phyloP scores from a whole-genome alignment of 2,888 invertebrate species.

The Melanostoma mellinum region DNA sequence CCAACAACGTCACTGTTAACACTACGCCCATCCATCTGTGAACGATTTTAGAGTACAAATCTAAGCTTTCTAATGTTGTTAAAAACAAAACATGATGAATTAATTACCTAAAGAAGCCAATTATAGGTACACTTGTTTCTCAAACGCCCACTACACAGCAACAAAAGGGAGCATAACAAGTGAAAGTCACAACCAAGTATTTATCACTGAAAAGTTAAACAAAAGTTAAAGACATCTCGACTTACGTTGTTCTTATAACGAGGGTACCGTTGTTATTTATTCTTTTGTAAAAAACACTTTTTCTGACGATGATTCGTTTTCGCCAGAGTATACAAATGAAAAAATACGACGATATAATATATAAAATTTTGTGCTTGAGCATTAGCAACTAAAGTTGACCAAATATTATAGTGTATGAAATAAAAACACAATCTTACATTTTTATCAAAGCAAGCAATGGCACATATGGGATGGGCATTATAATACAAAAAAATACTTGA shows the following conservation, averaged over 20 bases:
- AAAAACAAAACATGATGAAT: constrained; percentile 5
- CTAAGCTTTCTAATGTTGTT: no score
- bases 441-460: no score
- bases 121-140: constrained; percentile 14
- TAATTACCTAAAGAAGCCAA: constrained; percentile 15
- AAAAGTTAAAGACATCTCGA: not conserved
- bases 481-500: no score
- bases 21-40: constrained; percentile 73
- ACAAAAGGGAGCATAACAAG: constrained; percentile 15
- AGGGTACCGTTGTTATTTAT: not conserved
- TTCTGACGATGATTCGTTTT: constrained; percentile 19
- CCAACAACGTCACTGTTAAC: constrained; percentile 73
- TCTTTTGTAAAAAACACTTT: constrained; percentile 12
- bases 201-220: not conserved
- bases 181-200: constrained; percentile 3
- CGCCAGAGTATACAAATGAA: not conserved
- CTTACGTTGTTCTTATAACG: constrained; percentile 39
- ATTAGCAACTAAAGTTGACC: no score
- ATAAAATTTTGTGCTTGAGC: no score
- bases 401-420: no score
- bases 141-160: constrained; percentile 55
- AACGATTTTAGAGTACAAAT: not conserved
- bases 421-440: no score
- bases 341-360: constrained; percentile 13
- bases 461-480: no score